These are phyloP conservation scores for Zosterops japonicus DNA, from an alignment of 2,113 vertebrate species.

Conservation along the genomic window DNA sequence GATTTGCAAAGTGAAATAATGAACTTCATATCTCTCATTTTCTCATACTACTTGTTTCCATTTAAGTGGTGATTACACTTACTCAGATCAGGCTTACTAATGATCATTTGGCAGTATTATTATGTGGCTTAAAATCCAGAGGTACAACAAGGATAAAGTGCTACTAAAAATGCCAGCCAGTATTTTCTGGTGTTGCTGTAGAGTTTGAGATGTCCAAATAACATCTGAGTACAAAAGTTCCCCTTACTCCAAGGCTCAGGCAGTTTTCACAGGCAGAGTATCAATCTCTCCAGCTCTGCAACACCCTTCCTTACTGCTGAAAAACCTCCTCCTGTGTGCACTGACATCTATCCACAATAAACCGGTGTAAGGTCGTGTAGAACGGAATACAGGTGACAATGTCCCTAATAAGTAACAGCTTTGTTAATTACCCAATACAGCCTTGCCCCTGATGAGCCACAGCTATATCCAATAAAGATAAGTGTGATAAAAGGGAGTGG, in stretches of 20 bases:
- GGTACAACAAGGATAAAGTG: not conserved
- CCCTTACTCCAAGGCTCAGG: not conserved
- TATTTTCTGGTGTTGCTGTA: not conserved
- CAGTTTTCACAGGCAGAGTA: not conserved
- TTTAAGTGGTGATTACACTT: slow-evolving; percentile 33
- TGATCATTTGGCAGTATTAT: slow-evolving; percentile 1
- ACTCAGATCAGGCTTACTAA: not conserved
- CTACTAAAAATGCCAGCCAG: not conserved
- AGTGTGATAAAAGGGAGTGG: not conserved
- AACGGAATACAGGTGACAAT: not conserved
- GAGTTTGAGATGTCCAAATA: not conserved
- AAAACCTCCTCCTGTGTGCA: not conserved
- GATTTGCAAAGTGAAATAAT: slow-evolving; percentile 57
- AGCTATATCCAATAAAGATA: not conserved
- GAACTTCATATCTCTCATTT: not conserved
- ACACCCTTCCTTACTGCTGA: not conserved
- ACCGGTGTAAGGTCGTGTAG: rapidly evolving
- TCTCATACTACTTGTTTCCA: slow-evolving; percentile 8
- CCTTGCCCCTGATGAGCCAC: not conserved
- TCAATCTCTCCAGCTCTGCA: not conserved
- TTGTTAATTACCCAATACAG: not conserved
- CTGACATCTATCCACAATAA: rapidly evolving
- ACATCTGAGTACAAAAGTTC: not conserved
- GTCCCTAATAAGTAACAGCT: not conserved
- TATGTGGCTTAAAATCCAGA: slow-evolving; percentile 9